Conservation (phyloP, 2,888 invertebrate species). For the Elgonia sp. region DNA sequence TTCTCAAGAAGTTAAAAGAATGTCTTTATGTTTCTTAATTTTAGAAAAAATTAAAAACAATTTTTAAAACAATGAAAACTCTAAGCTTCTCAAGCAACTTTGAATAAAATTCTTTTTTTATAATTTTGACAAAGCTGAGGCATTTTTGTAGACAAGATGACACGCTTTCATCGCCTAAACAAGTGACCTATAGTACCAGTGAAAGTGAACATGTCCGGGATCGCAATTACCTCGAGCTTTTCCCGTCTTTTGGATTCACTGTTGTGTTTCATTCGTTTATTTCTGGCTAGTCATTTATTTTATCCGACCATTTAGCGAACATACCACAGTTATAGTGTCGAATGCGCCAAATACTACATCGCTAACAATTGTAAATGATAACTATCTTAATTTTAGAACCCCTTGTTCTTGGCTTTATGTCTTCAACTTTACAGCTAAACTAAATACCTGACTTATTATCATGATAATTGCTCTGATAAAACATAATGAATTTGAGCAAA, state of each 20-base stretch:
- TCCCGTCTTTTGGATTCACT: slow-evolving; percentile 41
- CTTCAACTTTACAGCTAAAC: neutral
- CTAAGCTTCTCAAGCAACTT: no score
- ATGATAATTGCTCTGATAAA: no score
- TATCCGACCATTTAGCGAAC: slow-evolving; percentile 54
- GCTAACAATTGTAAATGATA: slow-evolving; percentile 50
- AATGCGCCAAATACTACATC: slow-evolving; percentile 36
- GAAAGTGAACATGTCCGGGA: slow-evolving; percentile 55
- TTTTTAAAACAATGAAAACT: no score
- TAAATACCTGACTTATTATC: no score
- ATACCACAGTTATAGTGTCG: slow-evolving; percentile 46
- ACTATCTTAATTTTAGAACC: slow-evolving; percentile 24
- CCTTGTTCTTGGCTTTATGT: slow-evolving; percentile 9
- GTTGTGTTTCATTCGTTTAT: slow-evolving; percentile 69
- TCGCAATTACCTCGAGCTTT: slow-evolving; percentile 52
- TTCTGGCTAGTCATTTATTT: slow-evolving; percentile 72
- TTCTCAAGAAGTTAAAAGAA: no score
- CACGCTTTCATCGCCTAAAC: slow-evolving; percentile 6
- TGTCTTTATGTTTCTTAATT: no score
- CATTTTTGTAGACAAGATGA: neutral
- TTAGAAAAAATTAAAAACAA: no score
- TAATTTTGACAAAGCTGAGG: no score
- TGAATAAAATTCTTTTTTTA: no score
- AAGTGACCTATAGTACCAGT: slow-evolving; percentile 10
- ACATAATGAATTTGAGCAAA: no score